Conservation (phyloP, 2,888 invertebrate genomes). For the Acleris sparsana region DNA sequence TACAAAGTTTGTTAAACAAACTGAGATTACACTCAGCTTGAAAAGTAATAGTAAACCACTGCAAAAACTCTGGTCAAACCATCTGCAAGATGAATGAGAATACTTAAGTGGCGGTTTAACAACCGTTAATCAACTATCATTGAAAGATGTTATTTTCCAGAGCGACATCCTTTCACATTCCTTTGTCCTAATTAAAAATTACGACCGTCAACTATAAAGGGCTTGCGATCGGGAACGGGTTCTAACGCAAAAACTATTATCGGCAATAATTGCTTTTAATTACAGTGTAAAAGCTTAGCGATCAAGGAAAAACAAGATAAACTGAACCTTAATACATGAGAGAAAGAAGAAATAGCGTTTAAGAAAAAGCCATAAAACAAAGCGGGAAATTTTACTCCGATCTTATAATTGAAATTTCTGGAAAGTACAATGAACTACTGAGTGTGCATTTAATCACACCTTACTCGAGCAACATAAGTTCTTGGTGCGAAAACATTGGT, state of each 20-base stretch:
- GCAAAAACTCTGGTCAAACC: not conserved
- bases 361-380: not conserved
- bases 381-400: not conserved
- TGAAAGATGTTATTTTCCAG: conserved; percentile 1
- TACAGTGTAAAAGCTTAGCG: conserved; percentile 51
- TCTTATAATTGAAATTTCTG: too few relatives aligned
- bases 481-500: too few relatives aligned
- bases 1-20: too few relatives aligned
- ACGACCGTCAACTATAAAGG: conserved; percentile 38
- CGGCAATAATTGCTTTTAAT: conserved; percentile 67
- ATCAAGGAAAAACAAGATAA: conserved; percentile 9
- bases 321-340: not conserved
- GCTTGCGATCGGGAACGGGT: conserved; percentile 56
- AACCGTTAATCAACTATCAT: not conserved
- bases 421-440: too few relatives aligned
- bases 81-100: not conserved
- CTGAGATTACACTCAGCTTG: too few relatives aligned
- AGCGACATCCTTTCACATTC: conserved; percentile 16
- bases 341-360: not conserved
- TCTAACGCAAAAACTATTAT: conserved; percentile 67
- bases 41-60: too few relatives aligned
- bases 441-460: too few relatives aligned
- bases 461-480: too few relatives aligned
- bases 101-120: not conserved
- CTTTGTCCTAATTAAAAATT: conserved; percentile 24